phyloP scores from a whole-genome alignment of 2,797 vertebrate genomes.

The Sus cebifrons region DNA sequence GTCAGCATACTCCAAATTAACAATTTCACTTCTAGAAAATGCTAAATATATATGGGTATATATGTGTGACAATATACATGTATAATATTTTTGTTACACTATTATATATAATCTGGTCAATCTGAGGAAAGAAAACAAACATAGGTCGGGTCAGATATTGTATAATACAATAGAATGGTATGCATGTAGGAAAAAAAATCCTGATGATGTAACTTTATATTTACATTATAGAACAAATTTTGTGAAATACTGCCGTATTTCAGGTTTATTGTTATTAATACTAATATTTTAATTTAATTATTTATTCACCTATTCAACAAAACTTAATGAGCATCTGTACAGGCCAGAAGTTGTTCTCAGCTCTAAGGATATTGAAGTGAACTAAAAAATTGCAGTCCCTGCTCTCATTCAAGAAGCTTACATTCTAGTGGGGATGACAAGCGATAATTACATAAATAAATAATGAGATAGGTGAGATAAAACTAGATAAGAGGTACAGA shows the following conservation, averaged over 20 bases:
- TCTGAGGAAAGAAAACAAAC: not conserved
- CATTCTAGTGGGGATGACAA: not conserved
- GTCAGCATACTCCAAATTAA: constrained; percentile 25
- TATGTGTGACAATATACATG: not conserved
- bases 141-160: not conserved
- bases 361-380: not conserved
- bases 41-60: not conserved
- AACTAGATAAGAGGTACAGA: not conserved
- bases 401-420: not conserved
- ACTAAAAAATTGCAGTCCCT: not conserved
- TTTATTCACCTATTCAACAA: not conserved
- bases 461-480: not conserved
- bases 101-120: constrained; percentile 10
- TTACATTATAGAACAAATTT: not conserved
- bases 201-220: not conserved
- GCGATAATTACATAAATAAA: not conserved
- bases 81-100: not conserved
- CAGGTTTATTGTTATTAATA: not conserved
- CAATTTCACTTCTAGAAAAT: not conserved
- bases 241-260: not conserved
- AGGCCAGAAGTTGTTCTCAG: not conserved
- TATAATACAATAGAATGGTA: not conserved
- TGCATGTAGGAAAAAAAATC: not conserved
- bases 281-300: not conserved
- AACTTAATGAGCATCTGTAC: not conserved